Base-by-base conservation (phyloP, 2,113 vertebrate species). In the Fukomys damarensis region DNA sequence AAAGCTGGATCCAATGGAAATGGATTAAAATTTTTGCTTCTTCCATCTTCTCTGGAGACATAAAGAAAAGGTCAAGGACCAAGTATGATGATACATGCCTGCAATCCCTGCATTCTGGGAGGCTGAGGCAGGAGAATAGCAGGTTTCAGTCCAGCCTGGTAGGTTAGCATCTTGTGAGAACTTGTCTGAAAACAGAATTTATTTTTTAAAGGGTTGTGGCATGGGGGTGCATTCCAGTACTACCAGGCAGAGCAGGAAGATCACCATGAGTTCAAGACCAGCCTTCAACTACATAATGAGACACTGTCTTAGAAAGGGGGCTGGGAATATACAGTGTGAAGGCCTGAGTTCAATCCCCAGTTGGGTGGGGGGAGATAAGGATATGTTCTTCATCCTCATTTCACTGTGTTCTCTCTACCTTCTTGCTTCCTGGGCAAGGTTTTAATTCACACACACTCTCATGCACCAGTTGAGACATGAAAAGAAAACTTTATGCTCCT, bases 1-100 rank as follows among this genome's bases (percentile, higher is more conserved):
- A 96, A 94, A 91, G 65, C 26, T 87, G 76, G 72, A 93, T 32
- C 22, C 52, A 85, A 85, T 8, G 83, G 63, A 93, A 65, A 68
- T 65, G 28, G 52, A 74, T 93, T 92, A n/a, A 63, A n/a, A 22
- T 35, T 91, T 90, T 81, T 61, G 41, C 28, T 68, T 95, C 56
- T 82, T 26, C 26, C 7, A 14, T 84, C 32, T 89, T 93, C 83
- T 87, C 80, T 56, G 68, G 52, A 89, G n/a, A 81, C 35, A 79
- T 30, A 13, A 58, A 94, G 74, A 52, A 86, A 35, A 17, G 41
- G 22, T 43, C 35, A 43, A 89, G 66, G 2, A 35, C 76, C 49
- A 35, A 41, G 26, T 19, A 49, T 7, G 56, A 17, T 30, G 28
- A 13, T 14, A 77, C 13, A 16, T 14, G 74, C 14, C 43, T 49